Base-by-base conservation (phyloP, 2,888 invertebrate genomes). In the Microctonus hyperodae region DNA sequence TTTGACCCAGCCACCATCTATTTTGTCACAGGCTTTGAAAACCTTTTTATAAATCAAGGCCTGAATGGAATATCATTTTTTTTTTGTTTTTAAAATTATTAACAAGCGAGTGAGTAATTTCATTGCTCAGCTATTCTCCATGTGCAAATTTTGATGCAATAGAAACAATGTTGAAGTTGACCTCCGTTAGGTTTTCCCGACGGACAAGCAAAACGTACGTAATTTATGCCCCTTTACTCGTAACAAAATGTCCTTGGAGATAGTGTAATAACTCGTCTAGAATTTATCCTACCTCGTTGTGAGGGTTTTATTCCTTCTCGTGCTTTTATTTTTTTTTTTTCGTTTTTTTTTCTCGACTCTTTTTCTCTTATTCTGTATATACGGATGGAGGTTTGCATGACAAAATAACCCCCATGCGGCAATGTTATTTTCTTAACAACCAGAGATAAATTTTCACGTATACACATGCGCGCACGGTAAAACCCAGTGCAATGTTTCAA, bases 401-500 rank as follows among this genome's bases (percentile, higher is more conserved):
- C 65, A 69, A 70, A 73, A 69, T 67, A 70, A 67, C 63, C 51
- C 64, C 48, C 25, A 63, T 63, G 56, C 48, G 33, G 63, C 55
- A 61, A 66, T 66, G 66, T 66, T 70, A 65, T 73, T 69, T 69
- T 70, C 66, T 63, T 69, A 70, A 73, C 68, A 71, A 69, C 64
- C 63, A 44, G 61, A 69, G 58, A 70, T 71, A 69, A 70, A 71
- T 73, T 66, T 57, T 67, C 67, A 62, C 67, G 62, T 57, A 62
- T 57, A 50, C 33, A 44, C 57, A 37, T 44, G 16, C 1, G 44
- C 44, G 16, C 44, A 16, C 1, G 16, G 44, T 20, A 57, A 56
- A 59, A 60, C 37, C 57, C 65, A 33, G 64, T 65, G 67, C 69
- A 69, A 71, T 74, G 69, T 64, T 70, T 74, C 72, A 73, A 73